phyloP scores from a whole-genome alignment of 2,888 invertebrate genomes.

The Monoplex corrugatus region DNA sequence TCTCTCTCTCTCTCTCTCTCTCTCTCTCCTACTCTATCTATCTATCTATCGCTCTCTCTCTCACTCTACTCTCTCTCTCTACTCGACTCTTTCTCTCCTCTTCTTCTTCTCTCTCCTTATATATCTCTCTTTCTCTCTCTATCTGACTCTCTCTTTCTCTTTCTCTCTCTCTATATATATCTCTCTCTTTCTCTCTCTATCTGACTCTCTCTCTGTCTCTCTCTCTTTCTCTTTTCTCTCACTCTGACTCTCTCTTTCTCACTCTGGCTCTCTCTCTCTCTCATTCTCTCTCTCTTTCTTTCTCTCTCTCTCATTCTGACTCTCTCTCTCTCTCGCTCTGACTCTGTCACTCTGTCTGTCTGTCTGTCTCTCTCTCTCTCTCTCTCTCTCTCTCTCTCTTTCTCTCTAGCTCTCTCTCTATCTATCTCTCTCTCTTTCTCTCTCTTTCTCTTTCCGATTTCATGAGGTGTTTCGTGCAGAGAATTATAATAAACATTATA shows the following conservation, averaged over 20 bases:
- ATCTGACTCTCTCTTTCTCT: neutral
- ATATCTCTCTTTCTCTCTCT: neutral
- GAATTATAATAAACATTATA: too few species aligned
- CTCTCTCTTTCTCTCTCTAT: constrained; percentile 10
- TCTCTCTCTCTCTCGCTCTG: neutral
- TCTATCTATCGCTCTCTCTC: neutral
- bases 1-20: neutral
- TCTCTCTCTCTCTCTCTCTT: neutral
- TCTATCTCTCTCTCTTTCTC: neutral
- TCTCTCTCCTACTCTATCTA: neutral
- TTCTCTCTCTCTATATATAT: neutral
- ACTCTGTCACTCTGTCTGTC: neutral
- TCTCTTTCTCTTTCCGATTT: neutral
- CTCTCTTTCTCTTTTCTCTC: too few species aligned
- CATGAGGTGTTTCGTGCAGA: too few species aligned
- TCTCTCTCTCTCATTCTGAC: neutral
- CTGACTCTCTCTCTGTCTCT: too few species aligned
- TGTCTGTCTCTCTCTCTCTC: neutral
- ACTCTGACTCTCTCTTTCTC: constrained; percentile 21
- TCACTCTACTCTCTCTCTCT: neutral
- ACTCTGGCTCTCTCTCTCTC: constrained; percentile 17
- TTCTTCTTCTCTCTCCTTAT: neutral
- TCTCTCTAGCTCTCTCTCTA: neutral
- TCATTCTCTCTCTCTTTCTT: constrained; percentile 28
- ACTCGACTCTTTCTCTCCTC: neutral